These are phyloP conservation scores for Rapana venosa DNA, from an alignment of 2,888 invertebrate species.

Conservation along the genomic window DNA sequence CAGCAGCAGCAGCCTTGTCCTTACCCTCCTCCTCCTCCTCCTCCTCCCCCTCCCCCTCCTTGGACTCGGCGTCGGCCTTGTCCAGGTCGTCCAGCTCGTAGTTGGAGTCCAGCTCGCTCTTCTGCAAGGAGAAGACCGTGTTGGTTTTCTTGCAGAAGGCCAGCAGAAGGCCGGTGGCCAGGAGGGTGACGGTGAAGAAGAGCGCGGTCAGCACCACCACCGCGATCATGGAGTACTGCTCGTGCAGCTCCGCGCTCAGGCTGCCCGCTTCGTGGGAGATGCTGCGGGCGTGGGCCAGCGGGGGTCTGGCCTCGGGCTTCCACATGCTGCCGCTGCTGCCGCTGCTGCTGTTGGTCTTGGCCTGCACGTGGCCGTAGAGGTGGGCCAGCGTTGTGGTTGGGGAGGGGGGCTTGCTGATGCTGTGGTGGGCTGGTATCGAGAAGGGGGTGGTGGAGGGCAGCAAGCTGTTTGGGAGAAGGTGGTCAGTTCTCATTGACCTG, in stretches of 20 bases:
- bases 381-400: constrained; percentile 14
- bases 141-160: constrained; percentile 76
- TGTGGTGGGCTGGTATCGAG: neutral
- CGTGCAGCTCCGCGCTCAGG: constrained; percentile 38
- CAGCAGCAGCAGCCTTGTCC: neutral
- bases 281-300: constrained; percentile 35
- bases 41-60: constrained; percentile 43
- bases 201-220: constrained; percentile 70
- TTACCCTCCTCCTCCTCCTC: constrained; percentile 7
- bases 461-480: constrained; percentile 3
- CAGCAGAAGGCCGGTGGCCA: constrained; percentile 68
- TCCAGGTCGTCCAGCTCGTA: constrained; percentile 72
- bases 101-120: constrained; percentile 67
- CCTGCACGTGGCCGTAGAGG: neutral
- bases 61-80: constrained; percentile 63
- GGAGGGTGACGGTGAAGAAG: constrained; percentile 70
- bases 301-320: neutral
- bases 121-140: constrained; percentile 70
- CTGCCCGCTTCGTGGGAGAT: neutral
- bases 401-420: neutral
- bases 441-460: neutral
- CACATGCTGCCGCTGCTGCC: neutral
- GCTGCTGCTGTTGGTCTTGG: constrained; percentile 1
- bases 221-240: constrained; percentile 55
- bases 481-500: constrained; percentile 8